Evolutionary conservation across 2,888 invertebrate species (phyloP).

Genomic region (Monopis laevigella): DNA sequence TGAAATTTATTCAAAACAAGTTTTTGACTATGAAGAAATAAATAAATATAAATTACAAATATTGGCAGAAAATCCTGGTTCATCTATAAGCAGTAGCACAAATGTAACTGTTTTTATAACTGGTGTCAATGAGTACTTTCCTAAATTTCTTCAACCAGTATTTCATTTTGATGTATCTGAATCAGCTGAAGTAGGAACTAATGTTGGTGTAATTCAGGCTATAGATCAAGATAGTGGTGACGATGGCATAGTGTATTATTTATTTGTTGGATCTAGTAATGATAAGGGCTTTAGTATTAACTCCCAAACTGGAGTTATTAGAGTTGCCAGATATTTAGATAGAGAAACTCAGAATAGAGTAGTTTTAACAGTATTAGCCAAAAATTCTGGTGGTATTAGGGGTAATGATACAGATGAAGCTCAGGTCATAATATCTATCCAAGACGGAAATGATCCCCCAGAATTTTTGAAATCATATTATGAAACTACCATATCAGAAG

Average conservation of each 20-base stretch:
- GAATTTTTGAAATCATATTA: slow-evolving; percentile 85
- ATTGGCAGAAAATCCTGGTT: slow-evolving; percentile 87
- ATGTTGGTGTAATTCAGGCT: slow-evolving; percentile 87
- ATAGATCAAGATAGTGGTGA: slow-evolving; percentile 89
- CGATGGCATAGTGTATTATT: slow-evolving; percentile 88
- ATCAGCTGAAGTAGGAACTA: slow-evolving; percentile 85
- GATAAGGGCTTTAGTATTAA: slow-evolving; percentile 90
- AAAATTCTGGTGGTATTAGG: slow-evolving; percentile 92
- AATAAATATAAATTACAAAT: slow-evolving; percentile 78
- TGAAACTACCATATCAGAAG: slow-evolving; percentile 84
- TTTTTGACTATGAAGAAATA: slow-evolving; percentile 90
- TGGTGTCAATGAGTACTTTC: slow-evolving; percentile 89
- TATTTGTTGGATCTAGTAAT: slow-evolving; percentile 93
- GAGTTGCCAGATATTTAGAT: slow-evolving; percentile 83
- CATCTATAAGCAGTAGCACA: slow-evolving; percentile 79
- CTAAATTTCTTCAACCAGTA: slow-evolving; percentile 87
- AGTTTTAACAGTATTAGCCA: slow-evolving; percentile 91
- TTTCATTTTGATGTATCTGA: slow-evolving; percentile 95
- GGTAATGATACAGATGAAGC: slow-evolving; percentile 97
- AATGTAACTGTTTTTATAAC: slow-evolving; percentile 79
- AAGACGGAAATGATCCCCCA: slow-evolving; percentile 97
- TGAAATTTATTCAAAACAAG: slow-evolving; percentile 75
- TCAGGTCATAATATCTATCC: slow-evolving; percentile 91
- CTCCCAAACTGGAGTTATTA: slow-evolving; percentile 83
- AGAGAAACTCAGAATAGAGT: slow-evolving; percentile 90